Conservation (phyloP, 2,888 invertebrate genomes). For the Leptopterna dolabrata region DNA sequence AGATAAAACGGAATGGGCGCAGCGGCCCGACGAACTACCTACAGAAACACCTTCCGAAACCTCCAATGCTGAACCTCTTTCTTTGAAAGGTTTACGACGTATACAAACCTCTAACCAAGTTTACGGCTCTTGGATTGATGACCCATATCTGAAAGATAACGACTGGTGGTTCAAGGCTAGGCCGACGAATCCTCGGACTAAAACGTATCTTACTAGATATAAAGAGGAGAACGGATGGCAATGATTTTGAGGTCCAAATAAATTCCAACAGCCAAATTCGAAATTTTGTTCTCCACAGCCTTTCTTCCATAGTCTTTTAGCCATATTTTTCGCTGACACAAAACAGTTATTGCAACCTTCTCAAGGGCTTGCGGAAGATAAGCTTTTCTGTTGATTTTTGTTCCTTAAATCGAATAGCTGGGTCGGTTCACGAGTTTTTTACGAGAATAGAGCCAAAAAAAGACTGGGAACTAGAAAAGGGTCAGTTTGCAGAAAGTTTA, state of each 20-base stretch:
- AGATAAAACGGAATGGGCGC: neutral
- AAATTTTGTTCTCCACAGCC: neutral
- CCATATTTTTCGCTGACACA: too few relatives aligned
- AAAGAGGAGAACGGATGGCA: conserved; percentile 24
- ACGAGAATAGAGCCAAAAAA: neutral
- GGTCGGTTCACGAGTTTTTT: neutral
- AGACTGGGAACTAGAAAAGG: too few relatives aligned
- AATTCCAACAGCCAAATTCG: neutral
- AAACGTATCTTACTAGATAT: conserved; percentile 26
- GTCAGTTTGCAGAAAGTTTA: too few relatives aligned
- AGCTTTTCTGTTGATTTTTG: too few relatives aligned
- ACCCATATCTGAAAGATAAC: conserved; percentile 52
- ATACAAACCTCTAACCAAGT: conserved; percentile 57
- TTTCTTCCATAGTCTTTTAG: too few relatives aligned
- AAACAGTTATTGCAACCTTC: too few relatives aligned
- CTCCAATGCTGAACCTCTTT: neutral
- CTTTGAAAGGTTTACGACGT: conserved; percentile 15
- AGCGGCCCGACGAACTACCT: neutral
- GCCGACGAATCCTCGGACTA: neutral
- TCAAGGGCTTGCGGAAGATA: too few relatives aligned
- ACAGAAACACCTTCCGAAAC: neutral
- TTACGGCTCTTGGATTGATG: conserved; percentile 56
- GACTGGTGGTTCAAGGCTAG: conserved; percentile 57
- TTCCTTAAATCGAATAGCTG: too few relatives aligned
- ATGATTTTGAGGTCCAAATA: neutral